Evolutionary conservation across 2,888 invertebrate species (phyloP), one percentile per base, ranked within the genome.

Genomic region (Metopia argyrocephala): DNA sequence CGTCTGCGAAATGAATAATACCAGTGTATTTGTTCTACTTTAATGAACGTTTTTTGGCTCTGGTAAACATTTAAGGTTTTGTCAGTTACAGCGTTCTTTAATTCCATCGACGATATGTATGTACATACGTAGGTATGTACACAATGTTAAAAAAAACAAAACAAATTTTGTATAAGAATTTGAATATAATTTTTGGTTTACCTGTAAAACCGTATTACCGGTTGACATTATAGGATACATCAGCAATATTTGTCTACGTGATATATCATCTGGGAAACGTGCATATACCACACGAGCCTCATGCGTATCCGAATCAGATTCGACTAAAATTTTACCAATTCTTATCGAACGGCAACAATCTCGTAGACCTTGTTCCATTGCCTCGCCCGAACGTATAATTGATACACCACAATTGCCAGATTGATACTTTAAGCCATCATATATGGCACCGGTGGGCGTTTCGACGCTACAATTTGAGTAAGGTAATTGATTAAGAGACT

Each of bases 171-270:
- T 15, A 18, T 7, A 5, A 28, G 9, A 48, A 56, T 12, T 20
- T 5, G 7, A 20, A 25, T 20, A 6, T n/a, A 38, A n/a, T 50
- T 46, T 1, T 45, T 2, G 28, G 59, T 56, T 68, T 79, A 92
- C 93, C 91, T 95, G 94, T 85, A 94, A 94, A 5, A 99, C 98
- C 57, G 99, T 99, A 89, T 98, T 98, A 1, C 99, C 99, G 0
- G 98, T 98, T 82, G 98, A 97, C 97, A 99, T 98, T 75, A 99
- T 99, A 9, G 99, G 99, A 91, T 99, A 99, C 97, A 99, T 98
- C 3, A 99, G 93, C 56, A 99, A 92, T 50, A 99, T 97, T 87
- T 94, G 94, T 85, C 99, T 92, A 68, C 94, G 93, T 0, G 95
- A 93, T 83, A 99, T 97, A 89, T 99, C 99, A 83, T 98, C 97